Base-by-base conservation (phyloP, 2,113 vertebrate species). In the Mirza zaza region DNA sequence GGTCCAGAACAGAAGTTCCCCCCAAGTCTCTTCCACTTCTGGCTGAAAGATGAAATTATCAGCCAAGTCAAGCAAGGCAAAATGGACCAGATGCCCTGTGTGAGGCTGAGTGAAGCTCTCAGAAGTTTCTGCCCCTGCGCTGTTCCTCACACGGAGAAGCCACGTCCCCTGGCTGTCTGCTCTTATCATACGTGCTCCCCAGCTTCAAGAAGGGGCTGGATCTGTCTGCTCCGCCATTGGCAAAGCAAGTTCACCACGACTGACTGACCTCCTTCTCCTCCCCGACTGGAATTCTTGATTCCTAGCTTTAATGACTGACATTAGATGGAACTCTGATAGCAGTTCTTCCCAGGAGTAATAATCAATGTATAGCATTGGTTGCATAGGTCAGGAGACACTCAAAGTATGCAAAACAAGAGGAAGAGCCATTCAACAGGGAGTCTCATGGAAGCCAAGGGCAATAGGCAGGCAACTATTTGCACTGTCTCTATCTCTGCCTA, bases 11-110 rank as follows among this genome's bases (percentile, higher is more conserved):
- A 94, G 86, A 96, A 97, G 91, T 95, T 96, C 52, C 90, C 52
- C 90, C 67, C 52, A 90, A 94, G 81, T 85, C 68, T 96, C 77
- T 91, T 96, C 91, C 5, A 1, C 75, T 96, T 87, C 93, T 90
- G 88, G 73, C 88, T 97, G 95, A 93, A 93, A 96, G 83, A 96
- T 83, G 67, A 95, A 95, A 97, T 96, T 71, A 82, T 86, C 93
- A 95, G 90, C 90, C 88, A 93, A 97, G 89, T 70, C 27, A 2
- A 93, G 91, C 68, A 93, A 93, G 57, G 65, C 93, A 89, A 95
- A 97, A 92, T 86, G 87, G 83, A 83, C 93, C 68, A 23, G 73
- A 89, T 75, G 77, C 59, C 84, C 76, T 42, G 32, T 13, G 85
- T 80, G 77, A 95, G 71, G 71, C 68, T 70, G 79, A 67, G 83